A percentile compares a stretch with the other conserved stretches of the same genome.
Conservation (phyloP, 2,797 vertebrate species). For the Chiroxiphia lanceolata region DNA sequence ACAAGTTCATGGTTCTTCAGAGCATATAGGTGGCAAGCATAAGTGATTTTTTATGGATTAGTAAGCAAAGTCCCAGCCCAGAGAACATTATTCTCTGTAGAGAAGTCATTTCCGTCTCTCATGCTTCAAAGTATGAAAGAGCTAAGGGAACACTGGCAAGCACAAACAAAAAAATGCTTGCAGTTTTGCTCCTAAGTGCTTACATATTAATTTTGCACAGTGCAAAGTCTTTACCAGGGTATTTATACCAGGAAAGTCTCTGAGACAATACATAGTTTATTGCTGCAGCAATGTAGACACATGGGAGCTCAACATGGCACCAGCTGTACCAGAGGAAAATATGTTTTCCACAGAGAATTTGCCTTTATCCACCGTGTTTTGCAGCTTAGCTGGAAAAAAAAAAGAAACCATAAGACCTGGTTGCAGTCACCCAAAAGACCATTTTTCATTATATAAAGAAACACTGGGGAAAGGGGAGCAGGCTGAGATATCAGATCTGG, state of each 20-base stretch:
- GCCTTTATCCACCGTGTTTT: background rate
- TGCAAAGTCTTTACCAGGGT: background rate
- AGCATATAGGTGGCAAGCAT: background rate
- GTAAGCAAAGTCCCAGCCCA: background rate
- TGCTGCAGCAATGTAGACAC: background rate
- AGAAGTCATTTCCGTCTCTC: background rate
- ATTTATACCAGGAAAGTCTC: background rate
- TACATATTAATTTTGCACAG: background rate
- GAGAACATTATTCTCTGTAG: background rate
- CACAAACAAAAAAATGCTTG: background rate
- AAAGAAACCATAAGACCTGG: fast-evolving
- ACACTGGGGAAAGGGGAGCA: background rate
- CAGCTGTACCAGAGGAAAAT: background rate
- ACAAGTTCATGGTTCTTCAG: background rate
- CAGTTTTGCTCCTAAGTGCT: background rate
- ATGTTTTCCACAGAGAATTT: fast-evolving
- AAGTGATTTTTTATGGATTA: background rate
- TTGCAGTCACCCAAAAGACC: background rate
- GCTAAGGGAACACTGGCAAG: background rate
- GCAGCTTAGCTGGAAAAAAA: background rate
- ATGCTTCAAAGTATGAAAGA: fast-evolving
- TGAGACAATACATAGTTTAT: fast-evolving
- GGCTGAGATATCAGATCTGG: background rate
- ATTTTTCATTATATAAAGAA: background rate
- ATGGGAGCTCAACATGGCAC: background rate